Evolutionary conservation across 2,888 invertebrate species (phyloP), one percentile per base, ranked within the genome.

Genomic region (Neelides folsomi): DNA sequence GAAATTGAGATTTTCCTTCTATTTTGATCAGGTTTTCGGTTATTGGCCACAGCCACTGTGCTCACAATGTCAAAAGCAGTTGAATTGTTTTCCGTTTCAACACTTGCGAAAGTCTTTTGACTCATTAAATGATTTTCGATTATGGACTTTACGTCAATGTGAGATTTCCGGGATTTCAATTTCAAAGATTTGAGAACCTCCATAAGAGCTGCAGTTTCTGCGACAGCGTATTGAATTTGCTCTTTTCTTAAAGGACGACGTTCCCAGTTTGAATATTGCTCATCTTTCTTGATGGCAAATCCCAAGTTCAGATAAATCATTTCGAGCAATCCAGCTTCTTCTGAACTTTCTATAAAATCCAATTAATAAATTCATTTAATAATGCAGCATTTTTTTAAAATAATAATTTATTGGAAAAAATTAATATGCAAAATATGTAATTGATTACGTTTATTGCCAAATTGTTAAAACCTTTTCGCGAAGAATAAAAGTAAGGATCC

Each of bases 201-300:
- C 62, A 93, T 69, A 52, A 94, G 74, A 65, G 90, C 88, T 72
- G 79, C 82, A 1, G 92, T 89, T 75, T 94, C 93, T 49, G 89
- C 71, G 35, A 90, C 89, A 55, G 89, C 89, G 74, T 90, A 90
- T 41, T 74, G 70, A 53, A 87, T 77, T 73, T 92, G 90, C 55
- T 81, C 80, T 40, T 76, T 73, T 45, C 88, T 72, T 48, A 92
- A 68, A 9, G 90, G 90, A 60, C 90, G 75, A 62, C 81, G 77
- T 66, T 87, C 85, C 90, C 90, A 92, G 70, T 90, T 87, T 0
- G 88, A 88, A 71, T 87, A 86, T 67, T 89, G 89, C 71, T 90
- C 86, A n/a, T 80, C 79, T 71, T 92, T 92, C 70, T 86, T 80
- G 40, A 92, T 71, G 42, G 81, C 79, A 50, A 77, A 73, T 6